Evolutionary conservation across 2,113 vertebrate species (phyloP).

Genomic region (Coryphaenoides rupestris): DNA sequence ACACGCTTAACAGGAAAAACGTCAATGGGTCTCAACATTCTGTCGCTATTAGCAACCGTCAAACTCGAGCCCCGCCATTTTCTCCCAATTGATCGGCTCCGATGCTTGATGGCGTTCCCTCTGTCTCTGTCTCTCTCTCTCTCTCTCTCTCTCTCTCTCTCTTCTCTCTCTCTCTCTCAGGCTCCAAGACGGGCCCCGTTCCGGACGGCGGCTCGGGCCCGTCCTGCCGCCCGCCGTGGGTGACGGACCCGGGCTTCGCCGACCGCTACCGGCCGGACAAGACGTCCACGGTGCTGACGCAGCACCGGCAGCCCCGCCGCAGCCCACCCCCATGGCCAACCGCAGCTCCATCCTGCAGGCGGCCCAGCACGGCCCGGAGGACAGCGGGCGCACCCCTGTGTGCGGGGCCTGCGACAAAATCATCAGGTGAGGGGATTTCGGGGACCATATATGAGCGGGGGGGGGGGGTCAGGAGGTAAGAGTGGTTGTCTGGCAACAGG

Average conservation of each 20-base stretch:
- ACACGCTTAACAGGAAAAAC: no score
- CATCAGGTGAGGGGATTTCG: conserved; percentile 80
- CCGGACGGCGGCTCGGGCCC: conserved; percentile 50
- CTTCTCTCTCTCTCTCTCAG: conserved; percentile 16
- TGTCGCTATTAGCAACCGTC: no score
- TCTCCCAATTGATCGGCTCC: not conserved
- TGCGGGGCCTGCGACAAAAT: conserved; percentile 95
- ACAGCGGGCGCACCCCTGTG: conserved; percentile 80
- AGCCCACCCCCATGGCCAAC: conserved; percentile 90
- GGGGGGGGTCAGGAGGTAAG: no score
- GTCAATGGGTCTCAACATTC: no score
- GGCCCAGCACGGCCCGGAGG: conserved; percentile 77
- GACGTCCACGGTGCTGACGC: conserved; percentile 91
- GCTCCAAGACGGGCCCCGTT: conserved; percentile 49
- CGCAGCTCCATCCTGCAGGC: conserved; percentile 97
- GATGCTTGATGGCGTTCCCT: not conserved
- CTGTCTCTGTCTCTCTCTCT: not conserved
- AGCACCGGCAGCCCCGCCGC: conserved; percentile 88
- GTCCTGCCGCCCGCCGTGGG: conserved; percentile 88
- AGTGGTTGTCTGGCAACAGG: no score
- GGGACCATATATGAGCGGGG: no score
- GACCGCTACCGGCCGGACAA: conserved; percentile 92
- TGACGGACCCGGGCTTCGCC: conserved; percentile 86
- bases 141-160: not conserved
- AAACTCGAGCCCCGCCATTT: no score